Evolutionary conservation across 2,888 invertebrate species (phyloP), one percentile per base, ranked within the genome.

Genomic region (Rhingia rostrata): DNA sequence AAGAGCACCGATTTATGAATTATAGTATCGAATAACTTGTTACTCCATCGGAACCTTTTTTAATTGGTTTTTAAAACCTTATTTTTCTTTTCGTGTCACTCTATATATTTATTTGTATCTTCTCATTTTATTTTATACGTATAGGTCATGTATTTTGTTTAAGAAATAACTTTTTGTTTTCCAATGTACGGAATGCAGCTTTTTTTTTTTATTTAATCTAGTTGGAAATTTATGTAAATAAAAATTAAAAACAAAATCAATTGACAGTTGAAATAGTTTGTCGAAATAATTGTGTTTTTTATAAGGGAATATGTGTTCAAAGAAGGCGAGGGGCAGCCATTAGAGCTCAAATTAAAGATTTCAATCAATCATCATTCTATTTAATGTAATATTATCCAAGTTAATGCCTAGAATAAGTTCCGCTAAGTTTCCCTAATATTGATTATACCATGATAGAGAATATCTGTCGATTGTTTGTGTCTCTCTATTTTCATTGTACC

Each of bases 141-240:
- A 58, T 54, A 74, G 30, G 49, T 30, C 30, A 67, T 78, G 61
- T 78, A 73, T 69, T 78, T 83, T 73, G 73, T 63, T 77, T 53
- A 12, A 49, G 32, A 22, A 5, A 30, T 70, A 47, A 7, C 9
- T 43, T 30, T 51, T 53, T 35, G 64, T 51, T 67, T 54, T 45
- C 41, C 43, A 53, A 47, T 54, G 51, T 63, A 63, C 51, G 61
- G 51, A 73, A 72, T 67, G 60, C 53, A 72, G 49, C 43, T 58
- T 61, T 49, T 22, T 49, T 22, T 22, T 22, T 49, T 10, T 49
- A 32, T 30, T 49, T 32, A 30, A 72, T 54, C 58, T 67, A 83
- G 83, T 78, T 67, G 72, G 61, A 83, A 83, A 60, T 83, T 83
- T 67, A 83, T 83, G 83, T 83, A 83, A 83, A 83, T 83, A 83